Conservation (phyloP, 2,113 vertebrate species). For the Dicentrarchus labrax region DNA sequence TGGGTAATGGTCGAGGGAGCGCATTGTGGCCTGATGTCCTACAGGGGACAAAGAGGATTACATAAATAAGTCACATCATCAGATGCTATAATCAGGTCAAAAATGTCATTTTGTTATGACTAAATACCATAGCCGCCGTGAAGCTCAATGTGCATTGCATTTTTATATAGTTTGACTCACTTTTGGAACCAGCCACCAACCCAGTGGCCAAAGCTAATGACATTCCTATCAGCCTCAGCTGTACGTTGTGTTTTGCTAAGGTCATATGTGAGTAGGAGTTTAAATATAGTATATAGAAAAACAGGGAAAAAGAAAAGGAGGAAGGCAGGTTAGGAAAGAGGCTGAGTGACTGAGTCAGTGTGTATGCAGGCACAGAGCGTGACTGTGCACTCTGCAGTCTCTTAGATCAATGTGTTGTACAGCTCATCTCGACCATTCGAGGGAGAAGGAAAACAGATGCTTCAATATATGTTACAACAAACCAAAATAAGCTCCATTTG, state of each 20-base stretch:
- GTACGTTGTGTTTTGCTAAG: not conserved
- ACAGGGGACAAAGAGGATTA: too few relatives aligned
- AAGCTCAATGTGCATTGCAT: too few relatives aligned
- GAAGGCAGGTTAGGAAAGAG: not conserved
- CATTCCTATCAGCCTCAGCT: too few relatives aligned
- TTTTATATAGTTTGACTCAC: too few relatives aligned
- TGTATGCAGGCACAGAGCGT: slow-evolving; percentile 51
- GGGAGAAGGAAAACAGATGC: slow-evolving; percentile 21
- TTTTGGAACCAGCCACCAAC: too few relatives aligned
- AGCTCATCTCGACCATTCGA: slow-evolving; percentile 33
- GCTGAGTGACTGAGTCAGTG: slow-evolving; percentile 19
- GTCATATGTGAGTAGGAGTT: not conserved
- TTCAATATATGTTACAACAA: not conserved
- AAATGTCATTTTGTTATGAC: too few relatives aligned
- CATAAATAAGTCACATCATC: too few relatives aligned
- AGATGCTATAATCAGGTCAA: too few relatives aligned
- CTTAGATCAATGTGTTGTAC: slow-evolving; percentile 61
- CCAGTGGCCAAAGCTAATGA: too few relatives aligned
- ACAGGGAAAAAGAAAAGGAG: slow-evolving; percentile 6
- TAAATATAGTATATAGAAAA: slow-evolving; percentile 13
- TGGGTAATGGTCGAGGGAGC: too few relatives aligned
- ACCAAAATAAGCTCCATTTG: not conserved
- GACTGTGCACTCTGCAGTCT: slow-evolving; percentile 70
- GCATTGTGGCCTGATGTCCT: too few relatives aligned
- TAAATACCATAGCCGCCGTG: too few relatives aligned